Evolutionary conservation across 2,113 vertebrate species (phyloP), one percentile per base, ranked within the genome.

Genomic region (Laticauda colubrina): DNA sequence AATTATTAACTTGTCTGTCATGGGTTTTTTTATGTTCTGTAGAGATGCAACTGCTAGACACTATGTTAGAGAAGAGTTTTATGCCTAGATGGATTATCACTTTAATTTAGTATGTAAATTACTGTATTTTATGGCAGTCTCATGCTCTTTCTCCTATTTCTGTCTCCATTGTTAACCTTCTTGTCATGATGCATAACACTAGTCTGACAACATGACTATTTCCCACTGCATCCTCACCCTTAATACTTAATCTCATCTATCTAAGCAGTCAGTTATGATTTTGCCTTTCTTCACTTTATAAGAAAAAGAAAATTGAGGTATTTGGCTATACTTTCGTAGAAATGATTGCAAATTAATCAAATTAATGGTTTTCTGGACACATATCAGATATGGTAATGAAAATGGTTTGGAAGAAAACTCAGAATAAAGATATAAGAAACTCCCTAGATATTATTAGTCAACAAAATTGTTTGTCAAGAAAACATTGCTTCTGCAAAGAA

Each of bases 21-120:
- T 93, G 96, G 96, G 92, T 95, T 95, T 95, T 95, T 97, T 96
- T 95, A 96, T 95, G 95, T 96, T 95, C 94, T 92, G 94, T 93
- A 94, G 96, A 93, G 93, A 90, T 96, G 91, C 90, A 64, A 64
- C 81, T 90, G 81, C 45, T 87, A 64, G 81, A 96, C 43, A 75
- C 85, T 45, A 0, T 93, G 94, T 88, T 94, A 90, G 69, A 92
- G 85, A 94, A 89, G 92, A 95, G 75, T 93, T 94, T 94, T 85
- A 91, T 94, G 88, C 53, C 3, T 89, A 94, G 91, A n/a, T 10
- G 54, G 94, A 93, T 94, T 90, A 5, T 94, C 93, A 89, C 93
- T 94, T 95, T 96, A 95, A 96, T 94, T 92, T 56, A 85, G 48
- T 96, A 24, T 88, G 94, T 96, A 95, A 95, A 93, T 93, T 95